Conservation (phyloP, 53 echinoderm and acorn worm species). For the Echinometra lucunter region DNA sequence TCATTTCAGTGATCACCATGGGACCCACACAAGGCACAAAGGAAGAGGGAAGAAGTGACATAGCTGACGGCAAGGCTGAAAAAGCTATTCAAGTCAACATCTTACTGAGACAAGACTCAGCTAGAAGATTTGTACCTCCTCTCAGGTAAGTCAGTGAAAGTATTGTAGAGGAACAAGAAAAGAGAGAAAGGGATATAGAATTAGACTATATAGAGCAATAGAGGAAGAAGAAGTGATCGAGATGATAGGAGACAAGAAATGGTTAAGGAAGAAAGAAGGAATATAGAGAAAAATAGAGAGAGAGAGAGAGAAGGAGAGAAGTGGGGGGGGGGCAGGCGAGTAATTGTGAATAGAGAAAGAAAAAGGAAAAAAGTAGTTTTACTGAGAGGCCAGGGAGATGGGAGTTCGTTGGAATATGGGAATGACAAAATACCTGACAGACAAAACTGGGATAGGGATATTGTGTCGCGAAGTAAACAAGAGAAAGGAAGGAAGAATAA, state of each 20-base stretch:
- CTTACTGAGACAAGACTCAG: conserved; percentile 47
- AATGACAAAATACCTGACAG: too few relatives aligned
- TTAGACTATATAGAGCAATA: too few relatives aligned
- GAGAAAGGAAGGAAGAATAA: too few relatives aligned
- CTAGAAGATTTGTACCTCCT: conserved; percentile 49
- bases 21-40: not conserved
- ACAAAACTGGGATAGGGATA: too few relatives aligned
- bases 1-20: not conserved
- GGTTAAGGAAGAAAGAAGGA: not conserved
- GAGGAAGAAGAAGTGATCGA: too few relatives aligned
- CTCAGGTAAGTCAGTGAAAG: conserved; percentile 18
- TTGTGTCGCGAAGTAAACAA: too few relatives aligned
- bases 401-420: too few relatives aligned
- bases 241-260: not conserved
- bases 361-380: not conserved
- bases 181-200: not conserved
- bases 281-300: not conserved
- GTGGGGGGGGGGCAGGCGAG: too few relatives aligned
- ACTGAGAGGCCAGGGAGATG: too few relatives aligned
- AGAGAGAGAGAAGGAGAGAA: not conserved
- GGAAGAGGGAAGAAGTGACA: not conserved
- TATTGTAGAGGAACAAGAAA: not conserved
- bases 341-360: too few relatives aligned
- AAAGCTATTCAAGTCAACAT: conserved; percentile 61
- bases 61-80: not conserved